Base-by-base conservation (phyloP, 2,797 vertebrate species). In the Florisuga fusca region DNA sequence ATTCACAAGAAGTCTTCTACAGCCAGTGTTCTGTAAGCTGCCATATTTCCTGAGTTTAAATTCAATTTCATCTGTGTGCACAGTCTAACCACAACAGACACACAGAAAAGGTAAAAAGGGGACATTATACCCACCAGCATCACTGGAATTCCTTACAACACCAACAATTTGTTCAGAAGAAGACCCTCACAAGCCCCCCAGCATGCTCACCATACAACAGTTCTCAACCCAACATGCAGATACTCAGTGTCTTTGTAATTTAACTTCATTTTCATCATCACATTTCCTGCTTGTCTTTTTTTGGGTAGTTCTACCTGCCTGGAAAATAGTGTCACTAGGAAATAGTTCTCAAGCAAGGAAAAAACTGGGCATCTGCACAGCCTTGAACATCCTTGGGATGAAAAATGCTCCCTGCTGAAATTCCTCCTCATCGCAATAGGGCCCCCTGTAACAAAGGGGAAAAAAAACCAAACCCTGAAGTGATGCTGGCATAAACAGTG, bases 271-370 rank as follows among this genome's bases (percentile, higher is more conserved):
- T 79, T 82, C 29, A 38, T 63, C 17, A 12, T 29, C 29, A 7
- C 6, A 27, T 83, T 90, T 95, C 43, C 50, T 68, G 23, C 53
- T 87, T 76, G 4, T 51, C 51, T 86, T 75, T 79, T 79, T 71
- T 36, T 45, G 55, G 78, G 16, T 79, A 50, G 84, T 80, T 89
- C 26, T 33, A 43, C 77, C 53, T 79, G 50, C 15, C 57, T 87
- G 18, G 4, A 12, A 74, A 91, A 62, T 29, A 73, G n/a, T n/a
- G 22, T 90, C 19, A 31, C 53, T 48, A 29, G 5, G 12, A 64
- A 87, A 84, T 6, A 77, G 31, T 55, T 41, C 3, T 2, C 29
- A 57, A 82, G 21, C 29, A 87, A 68, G 46, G 25, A 83, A 74
- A 34, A 84, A 85, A 72, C 15, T 34, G 12, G 36, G 10, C 7